phyloP scores from a whole-genome alignment of 2,113 vertebrate genomes.

The Parotia lawesii region DNA sequence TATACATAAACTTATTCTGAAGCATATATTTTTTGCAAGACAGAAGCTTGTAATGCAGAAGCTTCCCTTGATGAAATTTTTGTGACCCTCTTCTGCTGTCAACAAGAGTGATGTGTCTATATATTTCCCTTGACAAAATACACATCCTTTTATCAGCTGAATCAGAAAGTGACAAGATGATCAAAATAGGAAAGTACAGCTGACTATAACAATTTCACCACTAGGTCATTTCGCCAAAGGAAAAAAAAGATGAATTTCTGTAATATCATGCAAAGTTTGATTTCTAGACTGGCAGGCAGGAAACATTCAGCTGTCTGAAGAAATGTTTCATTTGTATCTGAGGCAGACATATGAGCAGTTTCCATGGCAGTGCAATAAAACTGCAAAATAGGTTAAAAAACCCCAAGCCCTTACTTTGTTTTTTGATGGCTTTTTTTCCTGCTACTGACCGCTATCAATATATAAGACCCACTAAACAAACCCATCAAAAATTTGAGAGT shows the following conservation, averaged over 20 bases:
- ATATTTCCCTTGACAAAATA: constrained; percentile 56
- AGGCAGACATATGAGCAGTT: constrained; percentile 26
- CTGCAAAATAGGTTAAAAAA: background rate
- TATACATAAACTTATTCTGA: background rate
- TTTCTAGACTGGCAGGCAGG: constrained; percentile 34
- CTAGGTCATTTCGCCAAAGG: constrained; percentile 24
- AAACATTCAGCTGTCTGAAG: constrained; percentile 43
- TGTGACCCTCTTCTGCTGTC: constrained; percentile 51
- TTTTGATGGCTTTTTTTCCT: background rate
- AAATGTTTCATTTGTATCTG: constrained; percentile 43
- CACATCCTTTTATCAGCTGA: constrained; percentile 48
- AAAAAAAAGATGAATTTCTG: constrained; percentile 51
- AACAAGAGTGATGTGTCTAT: constrained; percentile 47
- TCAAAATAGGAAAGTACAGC: constrained; percentile 58
- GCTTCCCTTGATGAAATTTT: constrained; percentile 55
- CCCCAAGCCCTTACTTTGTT: background rate
- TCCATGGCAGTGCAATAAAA: constrained; percentile 5
- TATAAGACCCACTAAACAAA: background rate
- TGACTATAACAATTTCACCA: constrained; percentile 57
- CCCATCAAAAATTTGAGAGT: background rate
- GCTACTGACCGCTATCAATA: background rate
- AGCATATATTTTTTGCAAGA: background rate
- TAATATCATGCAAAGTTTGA: constrained; percentile 61
- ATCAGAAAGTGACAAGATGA: constrained; percentile 60
- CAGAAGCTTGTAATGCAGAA: background rate